Conservation (phyloP, 2,113 vertebrate species). For the Campylomormyrus numenius region DNA sequence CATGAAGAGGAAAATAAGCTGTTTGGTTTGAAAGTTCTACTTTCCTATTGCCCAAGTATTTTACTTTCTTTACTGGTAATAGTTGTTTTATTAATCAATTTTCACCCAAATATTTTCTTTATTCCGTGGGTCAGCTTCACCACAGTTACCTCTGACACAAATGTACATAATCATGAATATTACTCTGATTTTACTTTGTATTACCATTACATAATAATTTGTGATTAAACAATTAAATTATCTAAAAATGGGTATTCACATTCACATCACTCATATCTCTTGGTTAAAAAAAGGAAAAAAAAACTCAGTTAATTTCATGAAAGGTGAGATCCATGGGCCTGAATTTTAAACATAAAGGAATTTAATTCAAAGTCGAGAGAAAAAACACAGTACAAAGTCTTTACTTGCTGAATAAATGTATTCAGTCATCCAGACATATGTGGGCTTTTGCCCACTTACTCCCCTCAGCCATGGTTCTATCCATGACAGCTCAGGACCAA, state of each 20-base stretch:
- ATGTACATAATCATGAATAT: background rate
- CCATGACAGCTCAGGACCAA: background rate
- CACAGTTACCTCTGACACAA: background rate
- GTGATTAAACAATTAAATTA: background rate
- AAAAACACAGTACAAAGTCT: background rate
- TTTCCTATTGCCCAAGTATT: background rate
- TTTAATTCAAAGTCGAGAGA: background rate
- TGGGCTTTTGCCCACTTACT: background rate
- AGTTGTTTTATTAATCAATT: background rate
- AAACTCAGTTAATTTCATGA: conserved; percentile 4
- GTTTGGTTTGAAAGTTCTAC: background rate
- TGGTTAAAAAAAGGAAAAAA: background rate
- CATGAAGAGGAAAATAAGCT: background rate
- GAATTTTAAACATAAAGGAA: background rate
- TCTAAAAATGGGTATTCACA: background rate
- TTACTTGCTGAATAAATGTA: background rate
- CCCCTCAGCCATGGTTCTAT: background rate
- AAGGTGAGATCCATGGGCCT: background rate
- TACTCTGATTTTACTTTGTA: background rate
- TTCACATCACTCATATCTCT: background rate
- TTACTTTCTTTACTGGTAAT: background rate
- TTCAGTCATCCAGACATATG: background rate
- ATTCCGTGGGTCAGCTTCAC: background rate
- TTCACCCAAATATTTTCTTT: background rate
- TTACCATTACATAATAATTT: background rate